Conservation (phyloP, 2,888 invertebrate species). For the Athripsodes cinereus region DNA sequence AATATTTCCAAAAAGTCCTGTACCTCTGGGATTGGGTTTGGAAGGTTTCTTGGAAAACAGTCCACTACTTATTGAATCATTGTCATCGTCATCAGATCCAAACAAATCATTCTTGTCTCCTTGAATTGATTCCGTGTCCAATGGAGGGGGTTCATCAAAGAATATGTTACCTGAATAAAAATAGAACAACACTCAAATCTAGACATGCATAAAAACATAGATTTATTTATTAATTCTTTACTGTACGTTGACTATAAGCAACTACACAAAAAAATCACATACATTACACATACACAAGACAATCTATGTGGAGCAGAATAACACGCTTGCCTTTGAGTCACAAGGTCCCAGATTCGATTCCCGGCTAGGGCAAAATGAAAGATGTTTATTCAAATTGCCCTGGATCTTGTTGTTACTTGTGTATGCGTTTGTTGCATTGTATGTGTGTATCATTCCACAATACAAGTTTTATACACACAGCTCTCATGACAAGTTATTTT, state of each 20-base stretch:
- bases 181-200: neutral
- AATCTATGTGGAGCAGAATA: too few species aligned
- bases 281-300: too few species aligned
- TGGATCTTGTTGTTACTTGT: too few species aligned
- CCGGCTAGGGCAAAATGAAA: neutral
- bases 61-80: slow-evolving; percentile 36
- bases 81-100: slow-evolving; percentile 8
- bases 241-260: too few species aligned
- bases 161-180: slow-evolving; percentile 41
- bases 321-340: too few species aligned
- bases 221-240: too few species aligned
- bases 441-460: too few species aligned
- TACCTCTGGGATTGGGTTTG: neutral
- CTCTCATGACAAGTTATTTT: too few species aligned
- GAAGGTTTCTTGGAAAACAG: slow-evolving; percentile 33
- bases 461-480: too few species aligned
- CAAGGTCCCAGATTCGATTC: too few species aligned
- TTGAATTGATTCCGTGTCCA: slow-evolving; percentile 34
- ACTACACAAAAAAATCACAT: too few species aligned
- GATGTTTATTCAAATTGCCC: neutral
- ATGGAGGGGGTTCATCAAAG: slow-evolving; percentile 52
- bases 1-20: slow-evolving; percentile 31
- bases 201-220: neutral
- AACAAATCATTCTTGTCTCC: slow-evolving; percentile 27
- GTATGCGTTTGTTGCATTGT: too few species aligned